Evolutionary conservation across 2,888 invertebrate species (phyloP).

Genomic region (Nomada fabriciana): DNA sequence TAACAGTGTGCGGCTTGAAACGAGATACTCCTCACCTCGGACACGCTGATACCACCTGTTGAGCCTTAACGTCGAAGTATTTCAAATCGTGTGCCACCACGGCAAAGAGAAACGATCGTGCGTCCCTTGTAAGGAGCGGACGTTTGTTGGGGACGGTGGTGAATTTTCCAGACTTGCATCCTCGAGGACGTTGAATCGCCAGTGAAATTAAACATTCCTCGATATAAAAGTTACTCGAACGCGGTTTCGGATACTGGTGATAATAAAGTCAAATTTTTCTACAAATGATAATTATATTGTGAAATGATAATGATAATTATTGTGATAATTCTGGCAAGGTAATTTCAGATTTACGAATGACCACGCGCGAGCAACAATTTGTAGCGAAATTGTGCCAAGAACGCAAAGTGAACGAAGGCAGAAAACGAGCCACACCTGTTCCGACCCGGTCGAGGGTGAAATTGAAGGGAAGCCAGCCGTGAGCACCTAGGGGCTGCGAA

Average conservation of each 20-base stretch:
- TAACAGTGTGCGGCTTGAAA: conserved; percentile 73
- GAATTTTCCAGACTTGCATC: conserved; percentile 1
- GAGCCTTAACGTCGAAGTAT: conserved; percentile 67
- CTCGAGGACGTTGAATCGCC: background rate
- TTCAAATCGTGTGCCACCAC: conserved; percentile 56
- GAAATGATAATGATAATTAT: no score
- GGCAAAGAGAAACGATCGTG: conserved; percentile 31
- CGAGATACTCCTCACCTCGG: conserved; percentile 73
- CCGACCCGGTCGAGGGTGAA: conserved; percentile 45
- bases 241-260: no score
- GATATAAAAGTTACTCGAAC: no score
- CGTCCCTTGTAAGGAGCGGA: no score
- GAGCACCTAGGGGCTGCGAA: conserved; percentile 46
- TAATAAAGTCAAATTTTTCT: no score
- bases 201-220: no score
- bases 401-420: conserved; percentile 36
- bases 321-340: no score
- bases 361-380: background rate
- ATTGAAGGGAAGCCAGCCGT: conserved; percentile 43
- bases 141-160: background rate
- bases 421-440: conserved; percentile 51
- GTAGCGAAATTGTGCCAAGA: background rate
- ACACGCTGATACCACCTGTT: conserved; percentile 72
- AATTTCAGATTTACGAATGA: background rate
- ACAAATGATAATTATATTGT: no score